Evolutionary conservation across 2,797 vertebrate genomes (phyloP), one percentile per base, ranked within the genome.

Genomic region (Neostethus bicornis): DNA sequence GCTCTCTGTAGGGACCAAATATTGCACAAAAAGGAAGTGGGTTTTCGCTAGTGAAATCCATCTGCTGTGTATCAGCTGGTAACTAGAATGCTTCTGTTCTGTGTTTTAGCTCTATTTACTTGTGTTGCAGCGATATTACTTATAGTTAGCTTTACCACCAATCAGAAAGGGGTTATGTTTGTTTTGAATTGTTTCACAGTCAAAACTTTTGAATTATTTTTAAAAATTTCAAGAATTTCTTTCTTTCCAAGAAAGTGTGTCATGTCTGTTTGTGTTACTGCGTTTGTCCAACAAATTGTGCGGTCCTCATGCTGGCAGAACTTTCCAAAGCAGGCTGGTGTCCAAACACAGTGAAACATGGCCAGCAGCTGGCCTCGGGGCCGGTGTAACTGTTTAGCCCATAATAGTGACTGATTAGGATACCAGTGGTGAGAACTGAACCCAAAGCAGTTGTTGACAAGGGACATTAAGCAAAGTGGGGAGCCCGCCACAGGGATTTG

Each of bases 371-470:
- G 75, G 73, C 80, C 83, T 63, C 58, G 9, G 77, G 74, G 75
- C 62, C 61, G 12, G 51, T 58, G 80, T 51, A 64, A 70, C 77
- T 59, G 76, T 77, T 86, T 73, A 71, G 75, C 77, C 73, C 61
- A 69, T 83, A 85, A 84, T 70, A 81, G 75, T 51, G 61, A 80
- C 75, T 85, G 85, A 83, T 87, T 83, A 83, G 79, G 88, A 86
- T 77, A 81, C 69, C 78, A 72, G 78, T 39, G 63, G 78, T 49
- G 56, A 79, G 78, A 82, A 66, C 56, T 72, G 76, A 78, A 81
- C 80, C 74, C 73, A 73, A 71, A 85, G 86, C 79, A 81, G 80
- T 84, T 88, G 86, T 83, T 87, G 87, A 90, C 87, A 89, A 75
- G 84, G 73, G 70, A 83, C 66, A 83, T 84, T 85, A 79, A 58